Evolutionary conservation across 2,113 vertebrate species (phyloP).

Genomic region (Plestiodon gilberti): DNA sequence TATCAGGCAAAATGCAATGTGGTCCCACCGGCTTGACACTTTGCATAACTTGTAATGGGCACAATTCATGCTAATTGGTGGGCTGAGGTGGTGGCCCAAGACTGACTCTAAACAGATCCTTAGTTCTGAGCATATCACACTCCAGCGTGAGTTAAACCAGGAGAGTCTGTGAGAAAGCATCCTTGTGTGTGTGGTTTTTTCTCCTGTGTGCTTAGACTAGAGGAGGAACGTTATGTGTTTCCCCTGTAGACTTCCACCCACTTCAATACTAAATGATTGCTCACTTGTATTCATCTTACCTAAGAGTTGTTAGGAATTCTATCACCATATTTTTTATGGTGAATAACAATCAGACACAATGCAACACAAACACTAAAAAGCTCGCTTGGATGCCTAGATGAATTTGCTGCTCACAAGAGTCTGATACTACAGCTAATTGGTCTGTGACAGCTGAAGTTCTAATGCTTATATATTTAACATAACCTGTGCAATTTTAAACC

Average conservation of each 20-base stretch:
- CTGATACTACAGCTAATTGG: background rate
- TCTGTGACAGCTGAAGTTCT: slow-evolving; percentile 33
- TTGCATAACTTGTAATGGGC: background rate
- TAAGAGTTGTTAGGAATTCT: accelerated
- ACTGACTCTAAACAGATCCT: background rate
- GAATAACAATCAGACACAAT: background rate
- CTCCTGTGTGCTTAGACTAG: background rate
- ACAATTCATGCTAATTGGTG: background rate
- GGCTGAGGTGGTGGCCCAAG: background rate
- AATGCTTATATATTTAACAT: slow-evolving; percentile 34
- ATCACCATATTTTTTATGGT: background rate
- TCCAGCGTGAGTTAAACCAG: background rate
- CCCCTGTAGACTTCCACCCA: background rate
- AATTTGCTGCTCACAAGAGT: slow-evolving; percentile 38
- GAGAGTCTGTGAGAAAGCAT: background rate
- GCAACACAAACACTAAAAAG: accelerated
- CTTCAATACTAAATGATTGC: accelerated
- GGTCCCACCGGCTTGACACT: background rate
- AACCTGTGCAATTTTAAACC: slow-evolving; percentile 21
- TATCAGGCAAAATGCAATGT: background rate
- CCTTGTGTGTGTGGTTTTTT: background rate
- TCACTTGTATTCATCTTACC: background rate
- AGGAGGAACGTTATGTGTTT: accelerated
- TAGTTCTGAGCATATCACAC: background rate
- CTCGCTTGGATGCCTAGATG: background rate